Base-by-base conservation (phyloP, 2,888 invertebrate genomes). In the Aleiodes leptofemur region DNA sequence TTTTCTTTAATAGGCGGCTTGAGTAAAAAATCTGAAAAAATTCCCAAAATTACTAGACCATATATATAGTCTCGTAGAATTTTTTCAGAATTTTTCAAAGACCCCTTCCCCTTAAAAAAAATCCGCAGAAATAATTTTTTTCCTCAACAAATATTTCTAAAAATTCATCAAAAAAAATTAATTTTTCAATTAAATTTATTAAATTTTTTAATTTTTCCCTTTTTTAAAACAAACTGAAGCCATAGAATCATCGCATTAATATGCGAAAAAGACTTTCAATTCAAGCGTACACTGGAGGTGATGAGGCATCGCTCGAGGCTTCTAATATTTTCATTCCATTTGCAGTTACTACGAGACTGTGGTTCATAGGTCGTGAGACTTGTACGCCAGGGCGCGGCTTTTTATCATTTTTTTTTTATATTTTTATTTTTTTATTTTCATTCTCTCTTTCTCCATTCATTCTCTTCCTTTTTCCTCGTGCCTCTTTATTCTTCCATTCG, bases 291-390 rank as follows among this genome's bases (percentile, higher is more conserved):
- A 84, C 83, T 83, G 81, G 83, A 83, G 85, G 83, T 86, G 83
- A 79, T 80, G 82, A 85, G 85, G 84, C 83, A 87, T 86, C 59
- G 75, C 74, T 69, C 53, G 72, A 70, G 75, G 75, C 75, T 72
- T 72, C 72, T 72, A 76, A 76, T 76, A 76, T 76, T 76, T 76
- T 87, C 88, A 87, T 88, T 86, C 86, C 86, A 87, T 87, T 87
- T 87, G 87, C 87, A 87, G 87, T 87, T 87, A 88, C 86, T 87
- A 87, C 85, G 87, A 86, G 86, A 86, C 82, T 83, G 83, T 83
- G 82, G 87, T 87, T 87, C 88, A 87, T 81, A 86, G 87, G 87
- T 87, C 87, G 88, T 87, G 88, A 86, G 87, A 87, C 83, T 86
- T 82, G 84, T 82, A 80, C 77, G 79, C 77, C 76, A 71, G 75